A percentile compares a stretch with the other conserved stretches of the same genome.
Evolutionary conservation across 2,888 invertebrate genomes (phyloP).

Genomic region (Neoitamus cyanurus): DNA sequence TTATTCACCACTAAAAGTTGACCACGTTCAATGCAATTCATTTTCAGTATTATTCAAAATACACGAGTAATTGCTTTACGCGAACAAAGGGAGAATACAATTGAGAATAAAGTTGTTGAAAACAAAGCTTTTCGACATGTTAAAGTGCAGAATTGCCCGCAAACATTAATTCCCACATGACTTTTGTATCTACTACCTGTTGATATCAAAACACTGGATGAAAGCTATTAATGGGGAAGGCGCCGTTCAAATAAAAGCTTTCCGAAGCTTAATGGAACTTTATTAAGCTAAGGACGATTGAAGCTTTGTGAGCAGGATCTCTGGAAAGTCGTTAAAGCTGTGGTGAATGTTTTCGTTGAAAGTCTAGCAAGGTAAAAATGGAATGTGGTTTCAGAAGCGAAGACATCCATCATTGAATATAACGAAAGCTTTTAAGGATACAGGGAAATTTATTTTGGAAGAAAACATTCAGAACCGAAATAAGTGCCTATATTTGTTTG

Average conservation of each 20-base stretch:
- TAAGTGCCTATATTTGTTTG: too few species aligned
- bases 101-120: neutral
- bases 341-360: neutral
- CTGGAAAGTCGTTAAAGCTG: neutral
- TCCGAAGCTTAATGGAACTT: neutral
- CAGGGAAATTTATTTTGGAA: neutral
- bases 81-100: neutral
- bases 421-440: neutral
- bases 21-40: neutral
- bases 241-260: neutral
- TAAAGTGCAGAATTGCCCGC: neutral
- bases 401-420: neutral
- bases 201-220: neutral
- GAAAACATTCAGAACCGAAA: neutral
- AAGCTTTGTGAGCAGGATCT: neutral
- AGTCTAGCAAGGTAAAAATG: neutral
- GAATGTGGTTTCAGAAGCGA: neutral
- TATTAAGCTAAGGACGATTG: neutral
- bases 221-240: neutral
- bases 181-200: neutral
- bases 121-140: neutral
- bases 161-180: neutral
- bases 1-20: too few species aligned
- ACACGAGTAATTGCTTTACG: neutral
- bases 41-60: neutral